Base-by-base conservation (phyloP, 2,888 invertebrate genomes). In the Lutraria lutraria region DNA sequence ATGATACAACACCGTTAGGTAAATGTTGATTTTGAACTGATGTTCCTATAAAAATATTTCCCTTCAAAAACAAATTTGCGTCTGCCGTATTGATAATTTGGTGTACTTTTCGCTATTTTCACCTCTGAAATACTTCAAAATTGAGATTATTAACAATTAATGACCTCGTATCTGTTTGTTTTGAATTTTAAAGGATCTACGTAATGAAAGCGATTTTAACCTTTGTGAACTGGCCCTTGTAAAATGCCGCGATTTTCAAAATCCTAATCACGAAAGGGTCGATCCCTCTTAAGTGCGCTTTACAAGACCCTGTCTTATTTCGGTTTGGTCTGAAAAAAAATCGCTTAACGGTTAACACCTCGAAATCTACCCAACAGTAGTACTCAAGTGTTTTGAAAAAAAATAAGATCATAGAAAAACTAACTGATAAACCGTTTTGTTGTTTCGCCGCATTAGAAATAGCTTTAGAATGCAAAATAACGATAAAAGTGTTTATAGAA, bases 11-110 rank as follows among this genome's bases (percentile, higher is more conserved):
- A 76, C 76, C 76, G 76, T 84, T 76, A 84, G 54, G 68, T 76
- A 72, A 84, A 84, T 84, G 53, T 84, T 84, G 76, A 16, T 72
- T n/a, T 84, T 84, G 29, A 53, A 53, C 84, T 53, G 68, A 25
- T 84, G 84, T 54, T 34, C 34, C 0, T 54, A 68, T 31, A 21
- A 84, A 76, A 76, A 84, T 84, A 84, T 60, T 25, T 31, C 15
- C 34, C 19, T 29, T 34, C 76, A 19, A 31, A 19, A 76, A 76
- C 76, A 16, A 19, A 31, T 76, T 34, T 31, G 13, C 76, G 31
- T 21, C 76, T n/a, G 63, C 25, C n/a, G 25, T 12, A 6, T 68
- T 25, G 25, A 68, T n/a, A 25, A 4, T 25, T 25, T 6, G 25
- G 25, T 68, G 63, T 8, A 68, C 25, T 68, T 68, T 13, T n/a